These are phyloP conservation scores for Melangyna quadrimaculata DNA, from an alignment of 2,888 invertebrate genomes.

Conservation along the genomic window DNA sequence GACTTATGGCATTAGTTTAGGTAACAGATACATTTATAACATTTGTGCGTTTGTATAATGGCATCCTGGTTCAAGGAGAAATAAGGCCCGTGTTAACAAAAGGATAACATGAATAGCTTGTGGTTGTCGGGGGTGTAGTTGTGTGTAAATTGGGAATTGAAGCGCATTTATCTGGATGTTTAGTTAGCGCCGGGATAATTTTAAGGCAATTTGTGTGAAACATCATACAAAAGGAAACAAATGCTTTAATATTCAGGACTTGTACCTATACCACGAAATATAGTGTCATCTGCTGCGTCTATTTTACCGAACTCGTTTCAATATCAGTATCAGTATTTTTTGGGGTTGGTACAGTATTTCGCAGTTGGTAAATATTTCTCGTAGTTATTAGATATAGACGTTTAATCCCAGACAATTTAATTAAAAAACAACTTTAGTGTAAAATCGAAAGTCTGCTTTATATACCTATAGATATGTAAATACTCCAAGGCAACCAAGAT, in stretches of 20 bases:
- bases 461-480: too few species aligned
- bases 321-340: background rate
- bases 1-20: background rate
- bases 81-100: constrained; percentile 42
- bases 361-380: too few species aligned
- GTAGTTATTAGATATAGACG: too few species aligned
- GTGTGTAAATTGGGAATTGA: constrained; percentile 47
- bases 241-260: background rate
- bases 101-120: constrained; percentile 63
- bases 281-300: background rate
- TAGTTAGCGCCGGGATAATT: constrained; percentile 56
- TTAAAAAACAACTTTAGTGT: too few species aligned
- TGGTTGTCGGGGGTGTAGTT: constrained; percentile 45
- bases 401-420: too few species aligned
- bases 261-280: background rate
- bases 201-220: background rate
- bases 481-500: too few species aligned
- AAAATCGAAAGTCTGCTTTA: too few species aligned
- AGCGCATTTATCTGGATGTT: constrained; percentile 10
- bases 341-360: background rate
- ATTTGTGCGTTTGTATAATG: constrained; percentile 45
- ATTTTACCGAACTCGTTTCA: background rate
- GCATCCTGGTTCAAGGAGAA: constrained; percentile 49
- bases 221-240: background rate
- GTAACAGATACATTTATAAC: background rate